These are phyloP conservation scores for Callionymus lyra DNA, from an alignment of 2,113 vertebrate genomes.

Conservation along the genomic window DNA sequence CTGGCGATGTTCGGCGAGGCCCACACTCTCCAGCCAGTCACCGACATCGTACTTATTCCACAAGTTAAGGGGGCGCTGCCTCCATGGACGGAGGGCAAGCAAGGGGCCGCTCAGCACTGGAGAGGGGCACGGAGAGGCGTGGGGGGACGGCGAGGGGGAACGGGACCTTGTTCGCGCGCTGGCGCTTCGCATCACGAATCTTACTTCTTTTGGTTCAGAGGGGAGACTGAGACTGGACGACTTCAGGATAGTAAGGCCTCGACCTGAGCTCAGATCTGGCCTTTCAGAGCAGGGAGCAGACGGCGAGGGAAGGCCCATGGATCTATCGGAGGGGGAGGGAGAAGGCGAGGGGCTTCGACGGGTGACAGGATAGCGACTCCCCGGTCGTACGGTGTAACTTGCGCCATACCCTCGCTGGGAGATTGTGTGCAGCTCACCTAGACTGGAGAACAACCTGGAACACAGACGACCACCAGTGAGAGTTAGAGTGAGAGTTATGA, in stretches of 20 bases:
- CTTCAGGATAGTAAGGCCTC: slow-evolving; percentile 85
- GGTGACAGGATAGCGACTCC: slow-evolving; percentile 88
- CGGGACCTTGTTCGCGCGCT: slow-evolving; percentile 90
- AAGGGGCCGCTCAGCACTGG: slow-evolving; percentile 75
- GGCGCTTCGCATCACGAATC: slow-evolving; percentile 91
- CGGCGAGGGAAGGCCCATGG: slow-evolving; percentile 68
- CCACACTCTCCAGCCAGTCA: slow-evolving; percentile 97
- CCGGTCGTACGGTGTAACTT: slow-evolving; percentile 88
- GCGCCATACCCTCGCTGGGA: slow-evolving; percentile 88
- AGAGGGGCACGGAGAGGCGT: slow-evolving; percentile 76
- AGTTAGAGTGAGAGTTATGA: no score
- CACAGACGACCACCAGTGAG: slow-evolving; percentile 4
- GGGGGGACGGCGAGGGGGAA: slow-evolving; percentile 84
- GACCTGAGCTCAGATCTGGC: slow-evolving; percentile 53
- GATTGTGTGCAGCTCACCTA: slow-evolving; percentile 94
- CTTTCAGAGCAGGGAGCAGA: slow-evolving; percentile 36
- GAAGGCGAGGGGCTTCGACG: slow-evolving; percentile 90
- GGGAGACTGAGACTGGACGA: slow-evolving; percentile 96
- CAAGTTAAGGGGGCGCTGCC: slow-evolving; percentile 88
- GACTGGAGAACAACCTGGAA: slow-evolving; percentile 94
- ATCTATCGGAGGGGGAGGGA: slow-evolving; percentile 75
- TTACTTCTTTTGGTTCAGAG: slow-evolving; percentile 94
- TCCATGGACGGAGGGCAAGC: slow-evolving; percentile 82
- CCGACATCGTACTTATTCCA: slow-evolving; percentile 98
- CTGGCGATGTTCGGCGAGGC: slow-evolving; percentile 90